Conservation (phyloP, 2,888 invertebrate genomes). For the Petrolisthes manimaculis region DNA sequence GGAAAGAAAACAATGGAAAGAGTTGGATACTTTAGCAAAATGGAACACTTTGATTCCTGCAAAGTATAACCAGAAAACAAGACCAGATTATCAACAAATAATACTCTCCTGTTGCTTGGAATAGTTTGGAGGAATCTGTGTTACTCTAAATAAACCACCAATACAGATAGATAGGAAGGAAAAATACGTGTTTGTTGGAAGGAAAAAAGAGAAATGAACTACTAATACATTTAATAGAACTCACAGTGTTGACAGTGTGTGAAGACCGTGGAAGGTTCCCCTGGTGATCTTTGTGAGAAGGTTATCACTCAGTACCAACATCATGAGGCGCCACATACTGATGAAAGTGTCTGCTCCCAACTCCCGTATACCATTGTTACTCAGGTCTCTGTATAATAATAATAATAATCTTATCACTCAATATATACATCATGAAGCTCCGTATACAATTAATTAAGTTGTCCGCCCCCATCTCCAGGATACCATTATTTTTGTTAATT, state of each 20-base stretch:
- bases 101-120: no score
- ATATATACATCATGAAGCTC: constrained; percentile 71
- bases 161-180: no score
- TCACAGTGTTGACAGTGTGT: constrained; percentile 79
- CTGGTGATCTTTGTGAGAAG: constrained; percentile 78
- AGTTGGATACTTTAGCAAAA: no score
- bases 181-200: no score
- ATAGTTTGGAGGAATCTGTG: no score
- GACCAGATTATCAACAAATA: no score
- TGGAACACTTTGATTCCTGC: no score
- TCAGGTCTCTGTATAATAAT: constrained; percentile 68
- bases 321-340: constrained; percentile 68
- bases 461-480: constrained; percentile 67
- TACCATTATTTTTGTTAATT: constrained; percentile 14
- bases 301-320: constrained; percentile 84
- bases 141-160: no score
- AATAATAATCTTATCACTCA: constrained; percentile 82
- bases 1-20: no score
- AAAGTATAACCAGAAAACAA: no score
- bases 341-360: constrained; percentile 68
- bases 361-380: constrained; percentile 68
- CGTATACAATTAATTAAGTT: constrained; percentile 68
- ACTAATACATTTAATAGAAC: constrained; percentile 15
- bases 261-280: constrained; percentile 81
- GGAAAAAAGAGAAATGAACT: no score